phyloP scores from a whole-genome alignment of 2,113 vertebrate species.

The Dipodomys ordii region DNA sequence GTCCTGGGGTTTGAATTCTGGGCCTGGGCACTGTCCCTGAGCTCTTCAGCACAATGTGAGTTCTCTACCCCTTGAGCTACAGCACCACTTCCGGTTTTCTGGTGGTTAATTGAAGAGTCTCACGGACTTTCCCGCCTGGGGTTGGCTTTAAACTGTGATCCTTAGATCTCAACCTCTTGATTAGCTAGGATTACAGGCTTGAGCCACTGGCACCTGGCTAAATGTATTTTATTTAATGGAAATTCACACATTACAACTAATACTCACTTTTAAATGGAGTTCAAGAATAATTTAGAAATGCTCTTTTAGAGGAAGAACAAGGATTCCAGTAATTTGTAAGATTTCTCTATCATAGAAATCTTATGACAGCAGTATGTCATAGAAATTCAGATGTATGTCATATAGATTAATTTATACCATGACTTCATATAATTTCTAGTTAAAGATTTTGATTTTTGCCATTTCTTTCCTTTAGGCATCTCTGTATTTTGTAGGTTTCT shows the following conservation, averaged over 20 bases:
- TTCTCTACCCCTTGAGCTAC: too few species aligned
- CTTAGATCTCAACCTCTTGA: too few species aligned
- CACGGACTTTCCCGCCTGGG: too few species aligned
- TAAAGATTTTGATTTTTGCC: background rate
- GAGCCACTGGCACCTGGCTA: too few species aligned
- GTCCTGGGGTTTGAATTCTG: too few species aligned
- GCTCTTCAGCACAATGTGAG: too few species aligned
- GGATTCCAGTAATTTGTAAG: background rate
- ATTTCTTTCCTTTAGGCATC: background rate
- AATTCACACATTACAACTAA: background rate
- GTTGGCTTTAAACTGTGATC: too few species aligned
- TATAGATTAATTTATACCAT: background rate
- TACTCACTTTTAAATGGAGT: background rate
- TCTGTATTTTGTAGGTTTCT: background rate
- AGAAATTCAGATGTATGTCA: background rate
- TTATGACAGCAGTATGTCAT: background rate
- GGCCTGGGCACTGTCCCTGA: too few species aligned
- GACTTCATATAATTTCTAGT: background rate
- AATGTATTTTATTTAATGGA: slow-evolving; percentile 18
- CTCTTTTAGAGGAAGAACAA: background rate
- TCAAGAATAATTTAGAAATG: background rate
- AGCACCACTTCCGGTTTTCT: too few species aligned
- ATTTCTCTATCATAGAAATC: background rate
- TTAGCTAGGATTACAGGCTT: too few species aligned
- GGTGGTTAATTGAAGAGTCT: too few species aligned